Conservation (phyloP, 1,140 invertebrate genomes). For the Acyrthosiphon pisum region DNA sequence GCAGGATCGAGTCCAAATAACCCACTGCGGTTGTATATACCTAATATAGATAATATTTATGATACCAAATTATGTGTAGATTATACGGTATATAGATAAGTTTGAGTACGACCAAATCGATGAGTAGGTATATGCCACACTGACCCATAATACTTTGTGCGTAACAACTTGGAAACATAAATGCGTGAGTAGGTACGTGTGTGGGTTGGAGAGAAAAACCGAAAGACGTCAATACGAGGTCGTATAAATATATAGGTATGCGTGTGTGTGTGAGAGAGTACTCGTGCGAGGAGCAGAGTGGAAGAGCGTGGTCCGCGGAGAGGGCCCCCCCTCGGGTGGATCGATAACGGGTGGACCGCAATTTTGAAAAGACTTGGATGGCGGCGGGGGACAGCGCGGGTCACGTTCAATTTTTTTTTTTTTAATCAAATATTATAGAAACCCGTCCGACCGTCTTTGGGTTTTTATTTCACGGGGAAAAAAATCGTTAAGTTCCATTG, state of each 20-base stretch:
- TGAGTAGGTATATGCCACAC: no score
- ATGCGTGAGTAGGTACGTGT: background rate
- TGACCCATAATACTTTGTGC: background rate
- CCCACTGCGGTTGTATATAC: background rate
- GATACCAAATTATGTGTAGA: no score
- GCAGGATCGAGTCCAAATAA: background rate
- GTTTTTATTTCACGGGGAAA: slow-evolving; percentile 42
- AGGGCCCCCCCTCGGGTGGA: slow-evolving; percentile 19
- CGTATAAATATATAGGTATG: slow-evolving; percentile 41
- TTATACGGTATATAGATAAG: no score
- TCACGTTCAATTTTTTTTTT: slow-evolving; percentile 46
- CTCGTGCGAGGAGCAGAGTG: background rate
- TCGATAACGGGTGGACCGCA: slow-evolving; percentile 53
- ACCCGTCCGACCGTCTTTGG: slow-evolving; percentile 27
- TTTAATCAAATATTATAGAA: slow-evolving; percentile 41
- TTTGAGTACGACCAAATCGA: background rate
- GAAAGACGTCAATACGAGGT: slow-evolving; percentile 54
- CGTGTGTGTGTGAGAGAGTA: background rate
- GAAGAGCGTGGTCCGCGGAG: background rate
- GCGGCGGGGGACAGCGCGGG: background rate
- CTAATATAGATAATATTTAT: background rate
- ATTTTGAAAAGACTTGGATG: slow-evolving; percentile 38
- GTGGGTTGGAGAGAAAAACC: slow-evolving; percentile 46
- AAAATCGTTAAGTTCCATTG: slow-evolving; percentile 21
- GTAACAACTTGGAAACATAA: background rate